Base-by-base conservation (phyloP, 2,888 invertebrate species). In the Polydrusus pterygomalis region DNA sequence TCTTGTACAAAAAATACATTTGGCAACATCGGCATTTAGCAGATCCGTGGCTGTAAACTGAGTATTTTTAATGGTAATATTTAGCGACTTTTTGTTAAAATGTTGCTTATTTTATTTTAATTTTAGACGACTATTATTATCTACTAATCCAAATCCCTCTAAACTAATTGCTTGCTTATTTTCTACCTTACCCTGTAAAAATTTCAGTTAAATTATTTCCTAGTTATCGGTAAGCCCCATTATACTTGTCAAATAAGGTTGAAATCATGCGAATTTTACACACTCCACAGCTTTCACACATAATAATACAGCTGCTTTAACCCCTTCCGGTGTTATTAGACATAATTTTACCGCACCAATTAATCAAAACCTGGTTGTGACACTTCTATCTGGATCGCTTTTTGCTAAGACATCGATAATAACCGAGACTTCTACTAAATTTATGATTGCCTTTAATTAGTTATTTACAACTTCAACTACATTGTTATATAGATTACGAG, bases 341-440 rank as follows among this genome's bases (percentile, higher is more conserved):
- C 60, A 34, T 70, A 70, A 70, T 70, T 70, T 62, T 49, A 62
- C 60, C 34, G 45, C 47, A 51, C 49, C 62, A 49, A 70, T 70
- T 70, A 70, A 70, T 70, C 70, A 70, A 62, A 62, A 47, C 70
- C 62, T 70, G 70, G 38, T 51, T 63, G 38, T 70, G 70, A 60
- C 70, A 70, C 63, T 60, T 69, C 69, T 58, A 69, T 58, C 60
- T 70, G 30, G 49, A 58, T 70, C 51, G 70, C 70, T 70, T 70
- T 70, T 70, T 70, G 70, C 70, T 51, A 62, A 62, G 70, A 70
- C 62, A 70, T 60, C 62, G 60, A 70, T 70, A 70, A 63, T 63
- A 70, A 51, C 49, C 38, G 34, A 49, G 62, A 49, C 62, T 70
- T 49, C 40, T 62, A 17, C 18, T 38, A 30, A 70, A 70, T 70